These are phyloP conservation scores for Triplophysa bombifrons DNA, from an alignment of 2,797 vertebrate species.

Conservation along the genomic window DNA sequence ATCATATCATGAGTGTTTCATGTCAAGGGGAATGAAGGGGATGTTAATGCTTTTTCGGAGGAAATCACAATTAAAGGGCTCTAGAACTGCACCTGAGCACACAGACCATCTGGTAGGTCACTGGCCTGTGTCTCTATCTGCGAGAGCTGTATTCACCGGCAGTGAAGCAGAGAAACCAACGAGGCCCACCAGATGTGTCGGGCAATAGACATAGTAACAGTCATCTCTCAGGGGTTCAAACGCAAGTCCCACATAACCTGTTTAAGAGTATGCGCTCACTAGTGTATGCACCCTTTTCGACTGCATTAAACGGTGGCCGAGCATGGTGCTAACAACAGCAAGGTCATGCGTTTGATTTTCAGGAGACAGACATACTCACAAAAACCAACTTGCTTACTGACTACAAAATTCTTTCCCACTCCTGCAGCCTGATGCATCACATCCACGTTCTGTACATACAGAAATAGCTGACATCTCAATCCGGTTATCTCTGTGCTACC, in stretches of 20 bases:
- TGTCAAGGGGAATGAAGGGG: constrained; percentile 34
- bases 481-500: neutral
- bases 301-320: neutral
- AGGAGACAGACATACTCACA: neutral
- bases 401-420: neutral
- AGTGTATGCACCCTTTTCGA: neutral
- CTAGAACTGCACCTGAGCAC: constrained; percentile 24
- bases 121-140: constrained; percentile 25
- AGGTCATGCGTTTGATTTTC: neutral
- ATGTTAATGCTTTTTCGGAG: constrained; percentile 26
- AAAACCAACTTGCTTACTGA: neutral
- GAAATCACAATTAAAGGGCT: constrained; percentile 42
- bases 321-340: neutral
- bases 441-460: neutral
- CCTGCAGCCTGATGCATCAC: neutral
- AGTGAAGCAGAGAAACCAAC: constrained; percentile 23
- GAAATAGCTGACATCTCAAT: neutral
- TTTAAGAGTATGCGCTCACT: constrained; percentile 9
- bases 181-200: constrained; percentile 23
- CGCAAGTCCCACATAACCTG: constrained; percentile 21
- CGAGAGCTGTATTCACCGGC: constrained; percentile 26
- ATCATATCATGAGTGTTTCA: constrained; percentile 41
- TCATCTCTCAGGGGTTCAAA: constrained; percentile 26
- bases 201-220: constrained; percentile 25
- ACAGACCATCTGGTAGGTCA: constrained; percentile 28